Percentiles rank a stretch among this genome's conserved stretches.
These are phyloP conservation scores for Chelon auratus DNA, from an alignment of 2,797 vertebrate species.

Conservation along the genomic window DNA sequence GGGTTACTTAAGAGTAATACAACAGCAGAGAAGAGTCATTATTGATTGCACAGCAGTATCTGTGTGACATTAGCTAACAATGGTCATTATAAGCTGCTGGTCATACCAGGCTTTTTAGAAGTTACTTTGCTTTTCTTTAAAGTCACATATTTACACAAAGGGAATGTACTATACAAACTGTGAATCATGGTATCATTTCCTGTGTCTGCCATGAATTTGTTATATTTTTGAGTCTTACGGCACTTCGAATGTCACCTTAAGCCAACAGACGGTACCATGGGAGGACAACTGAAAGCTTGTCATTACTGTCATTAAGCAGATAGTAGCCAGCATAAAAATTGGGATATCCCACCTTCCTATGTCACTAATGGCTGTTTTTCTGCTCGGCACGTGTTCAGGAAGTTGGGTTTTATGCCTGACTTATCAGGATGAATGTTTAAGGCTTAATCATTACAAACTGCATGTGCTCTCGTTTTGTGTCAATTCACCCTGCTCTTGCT, in stretches of 20 bases:
- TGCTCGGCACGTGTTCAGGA: constrained; percentile 33
- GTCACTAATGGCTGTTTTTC: constrained; percentile 39
- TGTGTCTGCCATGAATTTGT: constrained; percentile 21
- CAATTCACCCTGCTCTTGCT: constrained; percentile 53
- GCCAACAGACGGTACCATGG: constrained; percentile 20
- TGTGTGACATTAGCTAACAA: not conserved
- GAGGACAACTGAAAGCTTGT: constrained; percentile 23
- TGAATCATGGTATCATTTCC: constrained; percentile 38
- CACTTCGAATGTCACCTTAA: constrained; percentile 35
- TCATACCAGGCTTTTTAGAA: not conserved
- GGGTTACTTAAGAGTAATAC: not conserved
- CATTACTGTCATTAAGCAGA: constrained; percentile 25
- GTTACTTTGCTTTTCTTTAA: constrained; percentile 16
- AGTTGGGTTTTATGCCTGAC: constrained; percentile 54
- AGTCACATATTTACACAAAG: constrained; percentile 34
- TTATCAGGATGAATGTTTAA: constrained; percentile 50
- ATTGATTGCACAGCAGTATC: not conserved
- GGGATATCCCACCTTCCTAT: constrained; percentile 26
- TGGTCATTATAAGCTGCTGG: not conserved
- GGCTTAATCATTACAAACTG: constrained; percentile 58
- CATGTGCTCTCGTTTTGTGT: constrained; percentile 47
- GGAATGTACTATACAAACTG: constrained; percentile 55
- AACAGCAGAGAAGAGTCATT: not conserved
- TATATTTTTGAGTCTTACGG: constrained; percentile 12
- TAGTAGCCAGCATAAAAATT: constrained; percentile 9